These are phyloP conservation scores for Phoxinus dragarum DNA, from an alignment of 2,797 vertebrate genomes.

Conservation along the genomic window DNA sequence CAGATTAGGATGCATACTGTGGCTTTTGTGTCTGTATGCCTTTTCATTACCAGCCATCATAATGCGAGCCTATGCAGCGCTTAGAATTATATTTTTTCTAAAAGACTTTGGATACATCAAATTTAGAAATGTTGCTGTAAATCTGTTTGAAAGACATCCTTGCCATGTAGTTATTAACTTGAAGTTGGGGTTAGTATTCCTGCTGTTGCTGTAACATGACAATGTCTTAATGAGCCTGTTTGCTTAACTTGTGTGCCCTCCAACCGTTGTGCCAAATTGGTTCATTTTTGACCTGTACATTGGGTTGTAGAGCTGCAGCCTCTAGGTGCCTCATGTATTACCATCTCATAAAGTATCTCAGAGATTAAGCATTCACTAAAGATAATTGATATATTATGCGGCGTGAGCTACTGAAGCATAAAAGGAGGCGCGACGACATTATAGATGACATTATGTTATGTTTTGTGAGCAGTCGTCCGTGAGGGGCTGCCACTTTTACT, in stretches of 20 bases:
- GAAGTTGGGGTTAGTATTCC: not conserved
- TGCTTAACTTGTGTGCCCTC: not conserved
- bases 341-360: not conserved
- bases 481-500: too few relatives aligned
- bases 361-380: not conserved
- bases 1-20: slow-evolving; percentile 36
- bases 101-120: not conserved
- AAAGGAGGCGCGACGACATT: too few relatives aligned
- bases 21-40: slow-evolving; percentile 16
- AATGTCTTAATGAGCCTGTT: not conserved
- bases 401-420: too few relatives aligned
- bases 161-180: not conserved
- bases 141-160: not conserved
- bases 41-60: not conserved
- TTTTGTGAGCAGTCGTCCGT: too few relatives aligned
- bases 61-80: not conserved
- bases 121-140: not conserved
- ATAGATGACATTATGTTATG: too few relatives aligned
- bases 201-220: not conserved
- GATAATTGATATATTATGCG: too few relatives aligned
- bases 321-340: not conserved
- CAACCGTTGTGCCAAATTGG: not conserved
- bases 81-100: slow-evolving; percentile 2
- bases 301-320: not conserved
- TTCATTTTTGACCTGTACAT: not conserved